These are phyloP conservation scores for Ligdia adustata DNA, from an alignment of 2,888 invertebrate species.

Conservation along the genomic window DNA sequence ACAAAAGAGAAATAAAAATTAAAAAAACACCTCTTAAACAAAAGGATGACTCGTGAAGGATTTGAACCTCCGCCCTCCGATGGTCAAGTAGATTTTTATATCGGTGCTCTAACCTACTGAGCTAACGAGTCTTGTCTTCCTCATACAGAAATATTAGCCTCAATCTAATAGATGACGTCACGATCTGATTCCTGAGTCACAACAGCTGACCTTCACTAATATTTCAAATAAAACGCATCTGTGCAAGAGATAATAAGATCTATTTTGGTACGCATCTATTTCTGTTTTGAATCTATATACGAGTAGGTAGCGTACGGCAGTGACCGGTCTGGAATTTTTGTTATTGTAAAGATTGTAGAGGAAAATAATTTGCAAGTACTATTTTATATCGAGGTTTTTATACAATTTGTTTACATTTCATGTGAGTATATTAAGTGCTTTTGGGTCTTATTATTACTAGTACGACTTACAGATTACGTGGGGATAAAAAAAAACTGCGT, in stretches of 20 bases:
- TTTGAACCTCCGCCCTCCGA: conserved; percentile 50
- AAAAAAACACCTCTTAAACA: too few relatives aligned
- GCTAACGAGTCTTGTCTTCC: conserved; percentile 41
- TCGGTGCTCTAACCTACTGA: conserved; percentile 49
- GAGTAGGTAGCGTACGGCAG: not conserved
- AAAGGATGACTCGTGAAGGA: conserved; percentile 47
- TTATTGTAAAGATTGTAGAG: conserved; percentile 19
- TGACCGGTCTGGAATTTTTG: conserved; percentile 14
- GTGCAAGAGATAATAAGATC: not conserved
- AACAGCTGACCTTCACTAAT: not conserved
- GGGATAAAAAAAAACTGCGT: too few relatives aligned
- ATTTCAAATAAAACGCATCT: not conserved
- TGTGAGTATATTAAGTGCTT: too few relatives aligned
- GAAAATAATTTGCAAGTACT: conserved; percentile 16
- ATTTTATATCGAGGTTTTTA: not conserved
- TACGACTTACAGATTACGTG: too few relatives aligned
- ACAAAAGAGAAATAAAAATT: too few relatives aligned
- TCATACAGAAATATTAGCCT: not conserved
- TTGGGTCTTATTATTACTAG: too few relatives aligned
- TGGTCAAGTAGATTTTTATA: conserved; percentile 40
- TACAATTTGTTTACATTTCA: not conserved
- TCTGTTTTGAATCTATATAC: not conserved
- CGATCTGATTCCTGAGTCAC: not conserved
- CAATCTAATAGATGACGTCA: conserved; percentile 10
- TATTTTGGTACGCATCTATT: not conserved